Conservation (phyloP, 2,888 invertebrate genomes). For the Lordiphosa fenestrarum region DNA sequence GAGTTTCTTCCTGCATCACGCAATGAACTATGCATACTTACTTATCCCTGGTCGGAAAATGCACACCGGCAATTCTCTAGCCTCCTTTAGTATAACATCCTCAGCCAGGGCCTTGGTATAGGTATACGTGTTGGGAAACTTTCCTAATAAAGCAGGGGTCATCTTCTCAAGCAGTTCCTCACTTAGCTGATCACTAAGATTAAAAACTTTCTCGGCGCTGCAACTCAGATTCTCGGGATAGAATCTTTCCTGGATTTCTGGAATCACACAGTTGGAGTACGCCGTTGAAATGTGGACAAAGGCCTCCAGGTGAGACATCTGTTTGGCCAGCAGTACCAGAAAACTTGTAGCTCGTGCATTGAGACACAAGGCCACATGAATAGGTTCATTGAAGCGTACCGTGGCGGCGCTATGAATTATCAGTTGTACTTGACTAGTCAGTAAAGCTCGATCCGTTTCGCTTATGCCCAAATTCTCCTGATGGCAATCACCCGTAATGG, state of each 20-base stretch:
- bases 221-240: constrained; percentile 72
- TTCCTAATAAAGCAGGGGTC: constrained; percentile 56
- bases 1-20: too few species aligned
- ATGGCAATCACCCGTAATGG: constrained; percentile 21
- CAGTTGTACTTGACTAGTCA: constrained; percentile 34
- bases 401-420: constrained; percentile 31
- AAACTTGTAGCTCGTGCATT: constrained; percentile 86
- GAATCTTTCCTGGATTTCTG: constrained; percentile 78
- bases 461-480: constrained; percentile 19
- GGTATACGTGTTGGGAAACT: constrained; percentile 86
- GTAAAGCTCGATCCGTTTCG: constrained; percentile 15
- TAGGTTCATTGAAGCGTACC: constrained; percentile 20
- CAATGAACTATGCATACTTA: constrained; percentile 50
- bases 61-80: constrained; percentile 83
- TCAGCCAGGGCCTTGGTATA: constrained; percentile 87
- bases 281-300: constrained; percentile 84
- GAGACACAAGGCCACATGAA: constrained; percentile 85
- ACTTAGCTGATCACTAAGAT: constrained; percentile 69
- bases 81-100: constrained; percentile 82
- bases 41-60: constrained; percentile 86
- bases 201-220: constrained; percentile 74
- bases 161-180: constrained; percentile 75
- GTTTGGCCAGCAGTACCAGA: constrained; percentile 83
- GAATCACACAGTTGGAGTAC: constrained; percentile 47
- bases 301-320: constrained; percentile 81